A percentile compares a stretch with the other conserved stretches of the same genome.
Evolutionary conservation across 2,113 vertebrate species (phyloP).

Genomic region (Todiramphus saurophagus): DNA sequence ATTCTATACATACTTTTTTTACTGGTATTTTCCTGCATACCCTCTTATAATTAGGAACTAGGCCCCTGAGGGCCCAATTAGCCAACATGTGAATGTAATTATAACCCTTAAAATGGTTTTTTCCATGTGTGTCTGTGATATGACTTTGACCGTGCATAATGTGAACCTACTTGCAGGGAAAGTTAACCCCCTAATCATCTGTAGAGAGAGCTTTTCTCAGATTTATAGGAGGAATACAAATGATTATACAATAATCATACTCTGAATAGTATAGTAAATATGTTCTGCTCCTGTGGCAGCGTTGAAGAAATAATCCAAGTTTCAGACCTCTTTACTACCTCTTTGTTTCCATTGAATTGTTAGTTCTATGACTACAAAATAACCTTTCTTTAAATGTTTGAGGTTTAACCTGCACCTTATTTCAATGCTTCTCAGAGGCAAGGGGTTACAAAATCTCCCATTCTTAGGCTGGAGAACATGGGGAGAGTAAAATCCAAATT

Average conservation of each 20-base stretch:
- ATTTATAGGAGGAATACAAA: conserved; percentile 44
- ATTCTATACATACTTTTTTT: conserved; percentile 70
- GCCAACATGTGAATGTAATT: conserved; percentile 78
- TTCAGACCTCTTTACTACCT: not conserved
- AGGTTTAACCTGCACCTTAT: not conserved
- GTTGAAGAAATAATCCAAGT: conserved; percentile 25
- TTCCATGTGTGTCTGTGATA: conserved; percentile 69
- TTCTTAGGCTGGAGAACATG: not conserved
- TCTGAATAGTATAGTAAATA: not conserved
- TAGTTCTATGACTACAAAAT: not conserved
- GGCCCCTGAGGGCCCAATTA: conserved; percentile 80
- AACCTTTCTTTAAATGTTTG: conserved; percentile 7
- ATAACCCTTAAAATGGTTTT: conserved; percentile 71
- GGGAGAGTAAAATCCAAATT: not conserved
- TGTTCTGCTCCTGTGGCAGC: not conserved
- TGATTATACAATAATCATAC: conserved; percentile 19
- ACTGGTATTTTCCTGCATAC: conserved; percentile 69
- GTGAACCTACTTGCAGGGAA: conserved; percentile 60
- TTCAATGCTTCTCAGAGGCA: not conserved
- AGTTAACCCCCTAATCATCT: conserved; percentile 66
- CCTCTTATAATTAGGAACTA: conserved; percentile 75
- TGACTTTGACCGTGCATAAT: conserved; percentile 66
- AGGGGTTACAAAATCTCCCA: not conserved
- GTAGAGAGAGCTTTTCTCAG: conserved; percentile 43
- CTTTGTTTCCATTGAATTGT: not conserved